Conservation (phyloP, 2,888 invertebrate species). For the Nasonovia ribisnigri region DNA sequence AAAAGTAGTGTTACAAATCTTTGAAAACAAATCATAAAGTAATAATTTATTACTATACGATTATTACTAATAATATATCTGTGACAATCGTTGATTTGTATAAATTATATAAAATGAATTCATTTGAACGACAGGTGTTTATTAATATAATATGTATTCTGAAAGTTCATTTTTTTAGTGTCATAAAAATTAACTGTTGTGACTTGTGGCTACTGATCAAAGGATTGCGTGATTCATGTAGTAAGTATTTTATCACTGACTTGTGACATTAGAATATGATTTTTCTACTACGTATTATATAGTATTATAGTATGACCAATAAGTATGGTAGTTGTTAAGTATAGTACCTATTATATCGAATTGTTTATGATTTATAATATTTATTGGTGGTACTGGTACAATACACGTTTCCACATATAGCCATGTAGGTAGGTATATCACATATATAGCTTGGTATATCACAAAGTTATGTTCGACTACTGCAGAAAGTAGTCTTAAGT, state of each 20-base stretch:
- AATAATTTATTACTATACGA: no score
- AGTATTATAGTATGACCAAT: background rate
- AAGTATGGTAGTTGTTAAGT: background rate
- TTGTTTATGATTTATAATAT: background rate
- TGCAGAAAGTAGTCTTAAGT: background rate
- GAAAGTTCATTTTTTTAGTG: background rate
- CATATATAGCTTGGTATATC: background rate
- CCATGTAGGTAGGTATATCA: background rate
- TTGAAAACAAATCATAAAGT: background rate
- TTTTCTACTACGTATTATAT: background rate
- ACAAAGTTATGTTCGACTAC: background rate
- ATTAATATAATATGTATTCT: background rate
- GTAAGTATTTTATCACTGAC: background rate
- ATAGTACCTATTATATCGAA: background rate
- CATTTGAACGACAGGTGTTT: background rate
- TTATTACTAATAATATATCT: background rate
- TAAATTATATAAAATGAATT: background rate
- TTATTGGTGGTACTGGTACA: background rate
- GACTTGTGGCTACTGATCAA: background rate
- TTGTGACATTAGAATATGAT: background rate
- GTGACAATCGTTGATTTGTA: background rate
- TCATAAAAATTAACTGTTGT: background rate
- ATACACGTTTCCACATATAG: background rate
- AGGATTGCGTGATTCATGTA: background rate
- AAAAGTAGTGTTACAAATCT: background rate